These are phyloP conservation scores for Patella depressa DNA, from an alignment of 2,888 invertebrate genomes.

Conservation along the genomic window DNA sequence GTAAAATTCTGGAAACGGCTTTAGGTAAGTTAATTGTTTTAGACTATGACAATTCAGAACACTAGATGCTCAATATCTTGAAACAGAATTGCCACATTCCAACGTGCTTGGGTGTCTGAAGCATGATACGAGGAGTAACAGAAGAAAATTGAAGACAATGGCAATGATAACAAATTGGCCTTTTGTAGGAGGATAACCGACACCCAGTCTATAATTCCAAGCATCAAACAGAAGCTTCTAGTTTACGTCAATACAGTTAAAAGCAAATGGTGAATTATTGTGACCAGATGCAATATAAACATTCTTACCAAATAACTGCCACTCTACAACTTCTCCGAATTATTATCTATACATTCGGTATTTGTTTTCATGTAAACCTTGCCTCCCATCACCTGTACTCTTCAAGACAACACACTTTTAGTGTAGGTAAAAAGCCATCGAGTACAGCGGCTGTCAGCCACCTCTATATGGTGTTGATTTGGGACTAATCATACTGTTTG, in stretches of 20 bases:
- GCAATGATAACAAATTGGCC: slow-evolving; percentile 7
- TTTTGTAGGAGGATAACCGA: slow-evolving; percentile 1
- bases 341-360: slow-evolving; percentile 7
- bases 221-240: slow-evolving; percentile 2
- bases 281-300: slow-evolving; percentile 8
- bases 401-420: not conserved
- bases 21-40: no score
- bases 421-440: not conserved
- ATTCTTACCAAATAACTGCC: slow-evolving; percentile 5
- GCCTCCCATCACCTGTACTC: slow-evolving; percentile 5
- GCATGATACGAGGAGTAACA: not conserved
- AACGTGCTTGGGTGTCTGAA: not conserved
- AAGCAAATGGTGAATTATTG: slow-evolving; percentile 2
- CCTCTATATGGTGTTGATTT: not conserved
- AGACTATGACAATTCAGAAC: no score
- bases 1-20: no score
- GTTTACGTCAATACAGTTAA: slow-evolving; percentile 9
- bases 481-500: not conserved
- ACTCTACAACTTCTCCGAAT: slow-evolving; percentile 10
- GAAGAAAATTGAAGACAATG: slow-evolving; percentile 1
- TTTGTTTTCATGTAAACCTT: not conserved
- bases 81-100: slow-evolving; percentile 7
- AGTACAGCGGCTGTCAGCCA: not conserved
- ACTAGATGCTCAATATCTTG: not conserved
- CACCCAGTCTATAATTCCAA: slow-evolving; percentile 5